Evolutionary conservation across 2,888 invertebrate genomes (phyloP).

Genomic region (Synergus umbraculus): DNA sequence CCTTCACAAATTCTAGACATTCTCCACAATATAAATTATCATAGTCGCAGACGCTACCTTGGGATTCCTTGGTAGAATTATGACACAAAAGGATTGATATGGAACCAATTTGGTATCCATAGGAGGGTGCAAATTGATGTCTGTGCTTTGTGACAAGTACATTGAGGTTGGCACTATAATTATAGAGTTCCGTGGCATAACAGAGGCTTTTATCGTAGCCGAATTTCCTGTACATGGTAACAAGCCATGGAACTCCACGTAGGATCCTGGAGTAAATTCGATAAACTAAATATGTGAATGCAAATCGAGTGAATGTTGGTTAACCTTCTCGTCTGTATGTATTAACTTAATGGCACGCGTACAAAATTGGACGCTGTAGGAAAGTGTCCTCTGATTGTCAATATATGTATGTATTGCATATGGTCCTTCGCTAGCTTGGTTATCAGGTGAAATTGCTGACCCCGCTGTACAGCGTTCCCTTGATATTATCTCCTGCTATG

Average conservation of each 20-base stretch:
- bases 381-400: slow-evolving; percentile 16
- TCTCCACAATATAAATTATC: not conserved
- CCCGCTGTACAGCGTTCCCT: not conserved
- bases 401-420: slow-evolving; percentile 4
- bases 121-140: slow-evolving; percentile 10
- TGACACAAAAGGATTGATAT: slow-evolving; percentile 7
- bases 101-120: not conserved
- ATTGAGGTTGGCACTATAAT: slow-evolving; percentile 8
- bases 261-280: slow-evolving; percentile 6
- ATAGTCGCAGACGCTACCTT: not conserved
- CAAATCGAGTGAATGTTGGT: not conserved
- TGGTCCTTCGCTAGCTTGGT: not conserved
- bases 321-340: not conserved
- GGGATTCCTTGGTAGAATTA: not conserved
- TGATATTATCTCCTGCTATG: slow-evolving; percentile 12
- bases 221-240: not conserved
- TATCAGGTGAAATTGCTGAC: slow-evolving; percentile 27
- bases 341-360: slow-evolving; percentile 1
- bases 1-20: not conserved
- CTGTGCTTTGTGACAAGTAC: not conserved
- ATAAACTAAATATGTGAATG: slow-evolving; percentile 13
- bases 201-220: not conserved
- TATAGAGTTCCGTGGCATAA: not conserved
- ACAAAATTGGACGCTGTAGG: not conserved
- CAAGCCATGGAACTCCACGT: not conserved